Percentiles rank a stretch among this genome's conserved stretches.
phyloP scores from a whole-genome alignment of 2,113 vertebrate species.

The Callospermophilus lateralis region DNA sequence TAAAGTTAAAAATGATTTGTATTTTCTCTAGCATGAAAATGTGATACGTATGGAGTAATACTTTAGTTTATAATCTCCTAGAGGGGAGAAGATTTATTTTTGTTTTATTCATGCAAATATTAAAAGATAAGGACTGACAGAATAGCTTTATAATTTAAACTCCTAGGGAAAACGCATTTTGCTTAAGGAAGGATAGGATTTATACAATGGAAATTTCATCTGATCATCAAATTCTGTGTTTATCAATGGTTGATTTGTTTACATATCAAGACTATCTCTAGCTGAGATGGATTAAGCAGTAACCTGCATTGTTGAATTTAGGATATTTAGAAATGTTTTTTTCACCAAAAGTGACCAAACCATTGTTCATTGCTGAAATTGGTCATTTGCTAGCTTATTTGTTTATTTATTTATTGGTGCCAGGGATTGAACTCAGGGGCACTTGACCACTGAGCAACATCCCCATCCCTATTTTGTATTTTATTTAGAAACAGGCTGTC shows the following conservation, averaged over 20 bases:
- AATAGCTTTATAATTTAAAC: slow-evolving; percentile 64
- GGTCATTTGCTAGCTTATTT: neutral
- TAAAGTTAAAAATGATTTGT: neutral
- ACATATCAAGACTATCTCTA: neutral
- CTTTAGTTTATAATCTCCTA: slow-evolving; percentile 49
- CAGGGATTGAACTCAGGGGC: too few relatives aligned
- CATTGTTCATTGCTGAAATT: neutral
- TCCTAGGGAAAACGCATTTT: slow-evolving; percentile 29
- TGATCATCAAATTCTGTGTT: slow-evolving; percentile 6
- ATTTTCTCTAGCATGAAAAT: slow-evolving; percentile 40
- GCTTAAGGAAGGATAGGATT: neutral
- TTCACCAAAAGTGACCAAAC: neutral
- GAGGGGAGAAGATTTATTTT: slow-evolving; percentile 54
- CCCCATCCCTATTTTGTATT: too few relatives aligned
- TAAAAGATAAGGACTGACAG: slow-evolving; percentile 62
- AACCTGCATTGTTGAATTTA: neutral
- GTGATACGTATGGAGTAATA: neutral
- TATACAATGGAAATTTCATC: slow-evolving; percentile 23
- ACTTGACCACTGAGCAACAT: too few relatives aligned
- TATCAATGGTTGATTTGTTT: neutral
- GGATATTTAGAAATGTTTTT: slow-evolving; percentile 43
- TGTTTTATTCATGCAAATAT: slow-evolving; percentile 59
- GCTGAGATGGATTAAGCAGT: neutral
- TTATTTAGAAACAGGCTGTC: too few relatives aligned
- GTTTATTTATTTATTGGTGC: too few relatives aligned